phyloP scores from a whole-genome alignment of 2,888 invertebrate species.

The Hyposoter dolosus region DNA sequence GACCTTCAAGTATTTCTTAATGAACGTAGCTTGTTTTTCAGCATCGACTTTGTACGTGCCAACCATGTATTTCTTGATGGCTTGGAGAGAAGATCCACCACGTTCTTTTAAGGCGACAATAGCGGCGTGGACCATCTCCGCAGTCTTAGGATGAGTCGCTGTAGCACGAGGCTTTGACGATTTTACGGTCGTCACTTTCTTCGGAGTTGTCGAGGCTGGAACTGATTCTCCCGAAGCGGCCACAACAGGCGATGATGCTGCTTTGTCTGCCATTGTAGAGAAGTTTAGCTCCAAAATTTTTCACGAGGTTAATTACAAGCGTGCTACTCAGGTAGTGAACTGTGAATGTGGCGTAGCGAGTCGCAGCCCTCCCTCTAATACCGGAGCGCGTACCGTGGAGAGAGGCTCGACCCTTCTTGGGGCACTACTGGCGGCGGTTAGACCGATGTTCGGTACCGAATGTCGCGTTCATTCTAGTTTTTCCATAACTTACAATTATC shows the following conservation, averaged over 20 bases:
- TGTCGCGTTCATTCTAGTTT: background rate
- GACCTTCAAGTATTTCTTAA: constrained; percentile 87
- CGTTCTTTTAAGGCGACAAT: constrained; percentile 86
- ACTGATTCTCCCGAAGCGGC: constrained; percentile 67
- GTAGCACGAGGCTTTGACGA: constrained; percentile 80
- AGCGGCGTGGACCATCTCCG: constrained; percentile 87
- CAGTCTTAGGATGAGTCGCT: constrained; percentile 85
- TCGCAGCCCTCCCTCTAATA: background rate
- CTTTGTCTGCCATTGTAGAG: constrained; percentile 30
- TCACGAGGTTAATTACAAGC: background rate
- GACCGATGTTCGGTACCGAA: constrained; percentile 30
- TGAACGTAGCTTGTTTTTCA: constrained; percentile 87
- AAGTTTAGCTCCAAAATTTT: background rate
- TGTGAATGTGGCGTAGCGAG: background rate
- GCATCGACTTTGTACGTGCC: constrained; percentile 87
- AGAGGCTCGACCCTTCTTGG: constrained; percentile 28
- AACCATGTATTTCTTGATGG: constrained; percentile 88
- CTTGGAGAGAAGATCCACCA: constrained; percentile 87
- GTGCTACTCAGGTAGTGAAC: background rate
- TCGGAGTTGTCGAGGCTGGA: constrained; percentile 58
- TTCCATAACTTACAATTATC: background rate
- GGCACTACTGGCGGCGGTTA: background rate
- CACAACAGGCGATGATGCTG: constrained; percentile 38
- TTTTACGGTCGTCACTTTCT: constrained; percentile 65
- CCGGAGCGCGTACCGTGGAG: constrained; percentile 63